These are phyloP conservation scores for Pasiphila rectangulata DNA, from an alignment of 2,888 invertebrate species.

Conservation along the genomic window DNA sequence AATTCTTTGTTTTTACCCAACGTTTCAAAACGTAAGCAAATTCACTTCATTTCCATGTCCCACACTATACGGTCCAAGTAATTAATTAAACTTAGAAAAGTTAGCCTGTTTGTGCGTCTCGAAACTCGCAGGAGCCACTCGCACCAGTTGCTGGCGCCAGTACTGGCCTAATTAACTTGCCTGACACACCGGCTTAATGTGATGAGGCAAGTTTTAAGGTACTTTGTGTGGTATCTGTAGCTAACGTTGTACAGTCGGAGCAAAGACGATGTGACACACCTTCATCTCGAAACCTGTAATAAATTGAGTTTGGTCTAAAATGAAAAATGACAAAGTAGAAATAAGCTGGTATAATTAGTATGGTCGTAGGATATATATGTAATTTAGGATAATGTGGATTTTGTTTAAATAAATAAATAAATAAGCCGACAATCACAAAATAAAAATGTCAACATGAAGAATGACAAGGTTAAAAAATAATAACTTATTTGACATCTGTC, in stretches of 20 bases:
- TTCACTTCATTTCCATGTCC: constrained; percentile 8
- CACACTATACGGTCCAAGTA: constrained; percentile 22
- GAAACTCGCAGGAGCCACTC: constrained; percentile 15
- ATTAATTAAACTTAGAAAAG: constrained; percentile 43
- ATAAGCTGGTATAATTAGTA: no score
- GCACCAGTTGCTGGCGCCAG: constrained; percentile 17
- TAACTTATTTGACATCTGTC: no score
- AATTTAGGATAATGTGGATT: no score
- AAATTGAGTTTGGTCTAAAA: no score
- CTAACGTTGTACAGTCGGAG: background rate
- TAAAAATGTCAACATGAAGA: no score
- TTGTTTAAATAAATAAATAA: no score
- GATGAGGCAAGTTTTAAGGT: background rate
- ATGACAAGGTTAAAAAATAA: no score
- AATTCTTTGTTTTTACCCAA: no score
- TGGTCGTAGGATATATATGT: no score
- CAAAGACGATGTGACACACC: background rate
- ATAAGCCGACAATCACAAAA: no score
- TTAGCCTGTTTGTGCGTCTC: constrained; percentile 34
- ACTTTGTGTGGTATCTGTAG: background rate
- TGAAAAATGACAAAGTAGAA: no score
- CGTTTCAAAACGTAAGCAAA: background rate
- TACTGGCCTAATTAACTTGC: constrained; percentile 8
- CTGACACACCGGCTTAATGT: constrained; percentile 1
- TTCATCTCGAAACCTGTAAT: background rate